These are phyloP conservation scores for Drosophila pallidifrons DNA, from an alignment of 1,140 invertebrate genomes.

Conservation along the genomic window DNA sequence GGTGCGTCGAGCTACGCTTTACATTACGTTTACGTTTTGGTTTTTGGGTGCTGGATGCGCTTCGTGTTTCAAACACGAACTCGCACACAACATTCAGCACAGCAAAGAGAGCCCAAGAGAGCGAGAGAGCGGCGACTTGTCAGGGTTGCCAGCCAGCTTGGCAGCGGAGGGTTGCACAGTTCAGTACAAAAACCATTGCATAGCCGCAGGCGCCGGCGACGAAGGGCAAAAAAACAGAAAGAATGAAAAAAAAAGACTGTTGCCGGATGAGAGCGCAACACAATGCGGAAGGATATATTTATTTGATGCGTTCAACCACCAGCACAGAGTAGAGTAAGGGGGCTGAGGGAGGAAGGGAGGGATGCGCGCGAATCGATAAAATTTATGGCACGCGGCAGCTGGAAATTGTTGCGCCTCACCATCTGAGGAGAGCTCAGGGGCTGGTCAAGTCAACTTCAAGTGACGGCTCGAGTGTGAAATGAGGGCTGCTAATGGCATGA, in stretches of 20 bases:
- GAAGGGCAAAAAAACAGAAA: constrained; percentile 1
- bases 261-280: constrained; percentile 77
- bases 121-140: constrained; percentile 1
- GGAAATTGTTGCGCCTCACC: constrained; percentile 71
- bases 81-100: constrained; percentile 49
- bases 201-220: constrained; percentile 77
- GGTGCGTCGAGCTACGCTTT: background rate
- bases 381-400: constrained; percentile 80
- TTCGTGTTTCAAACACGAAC: constrained; percentile 38
- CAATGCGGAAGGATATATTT: constrained; percentile 83
- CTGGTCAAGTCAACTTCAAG: constrained; percentile 74
- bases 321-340: background rate
- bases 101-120: background rate
- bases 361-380: constrained; percentile 66
- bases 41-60: constrained; percentile 11
- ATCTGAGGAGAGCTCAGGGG: background rate
- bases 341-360: background rate
- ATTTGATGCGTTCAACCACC: constrained; percentile 69
- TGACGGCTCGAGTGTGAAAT: constrained; percentile 67
- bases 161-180: constrained; percentile 47
- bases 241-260: constrained; percentile 47
- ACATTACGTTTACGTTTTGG: background rate
- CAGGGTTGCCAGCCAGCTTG: constrained; percentile 26
- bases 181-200: constrained; percentile 47
- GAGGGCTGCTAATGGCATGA: constrained; percentile 75